Conservation (phyloP, 2,888 invertebrate species). For the Mongoloraphidia duomilia region DNA sequence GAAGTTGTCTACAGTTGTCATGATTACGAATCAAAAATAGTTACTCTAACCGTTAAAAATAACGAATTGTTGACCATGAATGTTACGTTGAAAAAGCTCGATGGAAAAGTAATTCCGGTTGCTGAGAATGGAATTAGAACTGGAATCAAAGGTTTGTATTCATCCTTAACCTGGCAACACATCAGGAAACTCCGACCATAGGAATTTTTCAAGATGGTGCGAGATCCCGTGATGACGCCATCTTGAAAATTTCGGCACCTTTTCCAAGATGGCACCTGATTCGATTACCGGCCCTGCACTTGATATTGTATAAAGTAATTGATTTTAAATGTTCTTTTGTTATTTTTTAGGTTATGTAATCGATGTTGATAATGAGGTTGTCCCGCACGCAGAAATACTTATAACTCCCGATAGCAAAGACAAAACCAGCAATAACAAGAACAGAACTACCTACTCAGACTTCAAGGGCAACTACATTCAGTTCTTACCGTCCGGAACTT, state of each 20-base stretch:
- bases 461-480: conserved; percentile 34
- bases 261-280: not conserved
- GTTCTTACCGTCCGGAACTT: conserved; percentile 33
- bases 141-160: conserved; percentile 9
- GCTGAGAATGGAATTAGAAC: conserved; percentile 5
- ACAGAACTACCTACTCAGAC: conserved; percentile 28
- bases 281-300: too few species aligned
- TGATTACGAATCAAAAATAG: conserved; percentile 38
- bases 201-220: not conserved
- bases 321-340: not conserved
- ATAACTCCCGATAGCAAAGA: conserved; percentile 17
- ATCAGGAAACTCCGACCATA: not conserved
- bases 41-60: conserved; percentile 30
- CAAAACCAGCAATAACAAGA: conserved; percentile 23
- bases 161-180: too few species aligned
- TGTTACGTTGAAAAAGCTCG: conserved; percentile 16
- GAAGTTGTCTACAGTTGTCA: conserved; percentile 43
- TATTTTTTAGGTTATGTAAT: conserved; percentile 38
- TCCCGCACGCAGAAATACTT: conserved; percentile 34
- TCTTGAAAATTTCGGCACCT: not conserved
- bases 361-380: conserved; percentile 42
- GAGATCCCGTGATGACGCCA: conserved; percentile 10
- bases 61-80: conserved; percentile 27
- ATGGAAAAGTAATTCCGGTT: conserved; percentile 1
- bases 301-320: too few species aligned